phyloP scores from a whole-genome alignment of 2,888 invertebrate species.

The Drosophila peninsularis region DNA sequence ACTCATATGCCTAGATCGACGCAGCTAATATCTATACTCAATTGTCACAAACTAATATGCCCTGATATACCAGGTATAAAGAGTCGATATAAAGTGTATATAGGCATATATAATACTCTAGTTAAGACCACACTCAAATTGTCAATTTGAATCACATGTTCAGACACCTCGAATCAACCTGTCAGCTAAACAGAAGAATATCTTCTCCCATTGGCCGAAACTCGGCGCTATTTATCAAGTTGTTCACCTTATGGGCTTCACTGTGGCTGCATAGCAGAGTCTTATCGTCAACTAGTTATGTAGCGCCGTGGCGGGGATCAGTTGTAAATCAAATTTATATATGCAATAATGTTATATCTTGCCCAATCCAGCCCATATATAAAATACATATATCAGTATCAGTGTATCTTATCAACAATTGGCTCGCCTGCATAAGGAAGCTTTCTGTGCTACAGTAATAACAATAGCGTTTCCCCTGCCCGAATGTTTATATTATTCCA shows the following conservation, averaged over 20 bases:
- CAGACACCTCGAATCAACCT: no score
- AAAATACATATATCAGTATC: not conserved
- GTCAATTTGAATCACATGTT: no score
- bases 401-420: slow-evolving; percentile 5
- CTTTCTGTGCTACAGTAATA: not conserved
- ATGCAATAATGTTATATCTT: slow-evolving; percentile 10
- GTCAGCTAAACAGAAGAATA: not conserved
- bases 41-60: no score
- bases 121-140: no score
- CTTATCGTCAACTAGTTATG: not conserved
- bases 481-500: slow-evolving; percentile 6
- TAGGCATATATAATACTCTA: no score
- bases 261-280: not conserved
- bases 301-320: not conserved
- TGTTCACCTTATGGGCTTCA: not conserved
- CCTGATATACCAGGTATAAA: no score
- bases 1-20: no score
- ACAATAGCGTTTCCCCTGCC: not conserved
- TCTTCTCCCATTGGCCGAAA: no score
- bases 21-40: no score
- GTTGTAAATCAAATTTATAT: slow-evolving; percentile 4
- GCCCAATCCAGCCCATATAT: not conserved
- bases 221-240: not conserved
- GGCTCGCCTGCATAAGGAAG: not conserved
- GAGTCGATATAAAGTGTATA: no score